Conservation (phyloP, 2,888 invertebrate species). For the Chaetoderma sp. region DNA sequence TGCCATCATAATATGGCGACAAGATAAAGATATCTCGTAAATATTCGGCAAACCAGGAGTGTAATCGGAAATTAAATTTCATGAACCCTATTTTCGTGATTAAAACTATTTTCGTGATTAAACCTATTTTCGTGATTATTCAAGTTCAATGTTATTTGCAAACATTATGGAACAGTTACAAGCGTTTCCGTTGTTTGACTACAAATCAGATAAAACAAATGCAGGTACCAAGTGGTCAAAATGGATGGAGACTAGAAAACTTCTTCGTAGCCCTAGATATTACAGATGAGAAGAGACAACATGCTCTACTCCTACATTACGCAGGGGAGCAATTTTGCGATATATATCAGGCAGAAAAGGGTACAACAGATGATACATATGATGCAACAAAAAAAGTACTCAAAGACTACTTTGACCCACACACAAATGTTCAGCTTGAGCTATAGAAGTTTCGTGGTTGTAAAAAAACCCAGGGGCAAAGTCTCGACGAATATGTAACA, state of each 20-base stretch:
- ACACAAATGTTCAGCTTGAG: constrained; percentile 23
- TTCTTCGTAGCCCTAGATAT: background rate
- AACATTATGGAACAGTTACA: background rate
- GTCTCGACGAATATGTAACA: constrained; percentile 37
- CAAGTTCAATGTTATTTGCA: too few relatives aligned
- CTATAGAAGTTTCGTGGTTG: constrained; percentile 31
- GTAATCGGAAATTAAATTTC: too few relatives aligned
- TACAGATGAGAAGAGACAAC: background rate
- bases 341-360: background rate
- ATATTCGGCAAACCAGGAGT: too few relatives aligned
- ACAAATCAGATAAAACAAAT: background rate
- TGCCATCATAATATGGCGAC: too few relatives aligned
- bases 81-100: too few relatives aligned
- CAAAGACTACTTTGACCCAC: background rate
- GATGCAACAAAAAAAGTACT: background rate
- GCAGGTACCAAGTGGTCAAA: background rate
- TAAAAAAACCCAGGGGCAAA: constrained; percentile 31
- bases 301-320: background rate
- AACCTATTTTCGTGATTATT: too few relatives aligned
- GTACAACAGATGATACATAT: background rate
- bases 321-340: background rate
- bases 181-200: background rate
- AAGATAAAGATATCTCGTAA: too few relatives aligned
- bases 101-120: too few relatives aligned
- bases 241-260: background rate